Percentiles rank a stretch among this genome's conserved stretches.
These are phyloP conservation scores for Todus mexicanus DNA, from an alignment of 2,797 vertebrate genomes.

Conservation along the genomic window DNA sequence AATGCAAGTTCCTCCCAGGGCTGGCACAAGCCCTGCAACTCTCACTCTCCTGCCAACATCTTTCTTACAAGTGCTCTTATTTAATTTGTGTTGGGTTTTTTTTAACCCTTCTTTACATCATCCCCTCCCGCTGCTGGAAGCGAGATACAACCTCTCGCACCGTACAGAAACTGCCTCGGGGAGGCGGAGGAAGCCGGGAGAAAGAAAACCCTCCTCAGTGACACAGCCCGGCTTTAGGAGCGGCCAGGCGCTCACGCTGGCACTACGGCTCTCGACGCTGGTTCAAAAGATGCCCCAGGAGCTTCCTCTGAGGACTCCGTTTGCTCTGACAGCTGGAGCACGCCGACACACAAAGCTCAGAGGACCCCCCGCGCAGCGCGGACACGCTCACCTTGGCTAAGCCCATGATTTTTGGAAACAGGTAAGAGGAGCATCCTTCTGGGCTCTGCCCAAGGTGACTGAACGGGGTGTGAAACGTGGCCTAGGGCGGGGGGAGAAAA, in stretches of 20 bases:
- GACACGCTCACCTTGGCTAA: slow-evolving; percentile 79
- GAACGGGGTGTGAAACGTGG: slow-evolving; percentile 91
- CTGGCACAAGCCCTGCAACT: neutral
- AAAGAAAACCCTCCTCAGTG: neutral
- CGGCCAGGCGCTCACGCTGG: neutral
- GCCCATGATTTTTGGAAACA: slow-evolving; percentile 92
- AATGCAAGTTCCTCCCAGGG: neutral
- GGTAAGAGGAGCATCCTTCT: slow-evolving; percentile 92
- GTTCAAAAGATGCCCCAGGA: neutral
- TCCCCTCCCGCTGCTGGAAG: neutral
- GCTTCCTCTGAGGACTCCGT: neutral
- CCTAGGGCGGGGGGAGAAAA: slow-evolving; percentile 72
- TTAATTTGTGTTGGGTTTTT: no score
- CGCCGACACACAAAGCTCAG: neutral
- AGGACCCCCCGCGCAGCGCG: neutral
- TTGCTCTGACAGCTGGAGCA: neutral
- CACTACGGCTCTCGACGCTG: neutral
- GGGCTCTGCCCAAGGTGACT: slow-evolving; percentile 86
- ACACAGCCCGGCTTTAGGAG: neutral
- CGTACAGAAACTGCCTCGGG: neutral
- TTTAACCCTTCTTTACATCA: neutral
- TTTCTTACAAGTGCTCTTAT: neutral
- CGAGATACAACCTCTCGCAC: neutral
- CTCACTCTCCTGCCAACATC: neutral
- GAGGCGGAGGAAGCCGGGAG: neutral